A percentile compares a stretch with the other conserved stretches of the same genome.
phyloP scores from a whole-genome alignment of 2,888 invertebrate species.

The Spialia ferax region DNA sequence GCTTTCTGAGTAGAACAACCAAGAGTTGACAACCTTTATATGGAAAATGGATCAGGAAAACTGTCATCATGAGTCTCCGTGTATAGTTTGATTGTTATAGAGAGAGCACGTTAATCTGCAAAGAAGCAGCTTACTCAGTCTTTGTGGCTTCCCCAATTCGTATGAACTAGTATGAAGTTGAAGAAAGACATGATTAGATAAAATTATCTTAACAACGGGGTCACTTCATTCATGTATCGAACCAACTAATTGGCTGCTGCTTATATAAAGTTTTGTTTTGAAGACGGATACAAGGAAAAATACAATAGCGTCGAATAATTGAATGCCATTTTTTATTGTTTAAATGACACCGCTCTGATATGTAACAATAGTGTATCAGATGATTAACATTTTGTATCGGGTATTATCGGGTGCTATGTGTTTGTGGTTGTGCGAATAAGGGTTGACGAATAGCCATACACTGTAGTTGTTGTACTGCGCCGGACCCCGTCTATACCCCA shows the following conservation, averaged over 20 bases:
- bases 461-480: conserved; percentile 50
- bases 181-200: too few species aligned
- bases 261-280: neutral
- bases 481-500: conserved; percentile 61
- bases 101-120: too few species aligned
- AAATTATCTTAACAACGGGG: too few species aligned
- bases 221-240: too few species aligned
- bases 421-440: conserved; percentile 14
- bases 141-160: too few species aligned
- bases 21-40: too few species aligned
- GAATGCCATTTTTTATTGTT: neutral
- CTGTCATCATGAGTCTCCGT: too few species aligned
- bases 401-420: conserved; percentile 11
- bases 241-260: neutral
- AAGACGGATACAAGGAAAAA: neutral
- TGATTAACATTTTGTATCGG: neutral
- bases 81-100: too few species aligned
- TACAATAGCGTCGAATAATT: neutral
- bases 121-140: too few species aligned
- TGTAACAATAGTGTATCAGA: neutral
- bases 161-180: too few species aligned
- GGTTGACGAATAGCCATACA: conserved; percentile 26
- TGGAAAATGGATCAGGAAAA: too few species aligned
- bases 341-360: neutral
- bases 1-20: too few species aligned